Evolutionary conservation across 23 tunicate species (phyloP).

Genomic region (Halocynthia aurantium): DNA sequence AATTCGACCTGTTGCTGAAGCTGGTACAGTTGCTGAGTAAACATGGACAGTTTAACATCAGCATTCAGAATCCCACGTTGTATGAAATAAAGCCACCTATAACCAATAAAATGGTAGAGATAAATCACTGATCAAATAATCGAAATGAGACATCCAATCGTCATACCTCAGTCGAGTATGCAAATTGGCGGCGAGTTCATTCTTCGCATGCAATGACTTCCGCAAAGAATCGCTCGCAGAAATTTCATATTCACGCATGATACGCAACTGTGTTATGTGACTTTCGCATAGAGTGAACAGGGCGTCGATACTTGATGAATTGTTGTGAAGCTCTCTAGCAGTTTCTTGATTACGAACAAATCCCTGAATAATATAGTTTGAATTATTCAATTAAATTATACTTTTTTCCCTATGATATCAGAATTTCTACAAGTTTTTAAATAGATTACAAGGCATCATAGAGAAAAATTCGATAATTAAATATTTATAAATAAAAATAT

Average conservation of each 20-base stretch:
- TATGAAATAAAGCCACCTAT: slow-evolving; percentile 61
- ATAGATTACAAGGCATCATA: too few relatives aligned
- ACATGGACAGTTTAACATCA: slow-evolving; percentile 50
- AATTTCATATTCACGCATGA: slow-evolving; percentile 61
- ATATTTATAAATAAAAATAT: too few relatives aligned
- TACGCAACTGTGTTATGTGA: slow-evolving; percentile 61
- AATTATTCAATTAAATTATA: too few relatives aligned
- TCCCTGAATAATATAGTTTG: slow-evolving; percentile 27
- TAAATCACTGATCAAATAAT: background rate
- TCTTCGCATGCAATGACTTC: slow-evolving; percentile 41
- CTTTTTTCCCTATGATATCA: too few relatives aligned
- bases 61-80: slow-evolving; percentile 41
- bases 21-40: slow-evolving; percentile 47
- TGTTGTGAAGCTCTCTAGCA: slow-evolving; percentile 49
- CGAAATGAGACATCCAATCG: background rate
- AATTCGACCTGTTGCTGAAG: slow-evolving; percentile 48
- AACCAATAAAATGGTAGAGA: background rate
- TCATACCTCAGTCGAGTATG: slow-evolving; percentile 54
- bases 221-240: slow-evolving; percentile 30
- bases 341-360: slow-evolving; percentile 64
- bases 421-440: too few relatives aligned
- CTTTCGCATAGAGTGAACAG: slow-evolving; percentile 69
- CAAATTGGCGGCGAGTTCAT: slow-evolving; percentile 31
- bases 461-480: too few relatives aligned
- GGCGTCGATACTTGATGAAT: slow-evolving; percentile 51